Conservation (phyloP, 2,797 vertebrate genomes). For the Darevskia nairensis region DNA sequence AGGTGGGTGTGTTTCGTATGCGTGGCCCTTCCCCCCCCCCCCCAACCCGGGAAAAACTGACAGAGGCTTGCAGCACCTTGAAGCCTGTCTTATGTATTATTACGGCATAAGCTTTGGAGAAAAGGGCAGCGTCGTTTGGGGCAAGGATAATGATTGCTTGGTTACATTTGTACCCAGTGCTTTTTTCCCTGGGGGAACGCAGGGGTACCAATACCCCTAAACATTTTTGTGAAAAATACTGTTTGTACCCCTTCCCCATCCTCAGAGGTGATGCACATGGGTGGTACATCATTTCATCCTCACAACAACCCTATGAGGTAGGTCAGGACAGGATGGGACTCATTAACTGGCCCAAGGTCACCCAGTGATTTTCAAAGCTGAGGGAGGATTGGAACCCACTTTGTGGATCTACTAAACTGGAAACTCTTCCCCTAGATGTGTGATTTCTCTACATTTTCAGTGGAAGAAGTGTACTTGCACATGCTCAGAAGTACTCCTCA, state of each 20-base stretch:
- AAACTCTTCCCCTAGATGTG: background rate
- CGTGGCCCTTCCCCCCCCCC: background rate
- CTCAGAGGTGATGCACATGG: background rate
- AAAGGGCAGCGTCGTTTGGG: background rate
- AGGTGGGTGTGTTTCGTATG: conserved; percentile 6
- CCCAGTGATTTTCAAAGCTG: background rate
- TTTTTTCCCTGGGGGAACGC: too few relatives aligned
- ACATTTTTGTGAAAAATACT: too few relatives aligned
- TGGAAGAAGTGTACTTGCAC: background rate
- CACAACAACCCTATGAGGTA: conserved; percentile 26
- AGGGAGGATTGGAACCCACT: background rate
- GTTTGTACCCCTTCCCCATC: too few relatives aligned
- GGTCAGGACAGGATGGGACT: background rate
- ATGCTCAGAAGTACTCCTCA: background rate
- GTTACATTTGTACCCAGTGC: background rate
- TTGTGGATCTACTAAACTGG: background rate
- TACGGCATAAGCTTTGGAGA: background rate
- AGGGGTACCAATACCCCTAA: too few relatives aligned
- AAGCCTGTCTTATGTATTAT: too few relatives aligned
- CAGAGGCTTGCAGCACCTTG: too few relatives aligned
- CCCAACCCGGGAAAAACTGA: too few relatives aligned
- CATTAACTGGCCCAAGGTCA: background rate
- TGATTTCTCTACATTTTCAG: background rate
- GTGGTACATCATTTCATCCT: background rate
- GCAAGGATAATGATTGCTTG: background rate